Evolutionary conservation across 1,140 invertebrate species (phyloP).

Genomic region (Tyrophagus putrescentiae): DNA sequence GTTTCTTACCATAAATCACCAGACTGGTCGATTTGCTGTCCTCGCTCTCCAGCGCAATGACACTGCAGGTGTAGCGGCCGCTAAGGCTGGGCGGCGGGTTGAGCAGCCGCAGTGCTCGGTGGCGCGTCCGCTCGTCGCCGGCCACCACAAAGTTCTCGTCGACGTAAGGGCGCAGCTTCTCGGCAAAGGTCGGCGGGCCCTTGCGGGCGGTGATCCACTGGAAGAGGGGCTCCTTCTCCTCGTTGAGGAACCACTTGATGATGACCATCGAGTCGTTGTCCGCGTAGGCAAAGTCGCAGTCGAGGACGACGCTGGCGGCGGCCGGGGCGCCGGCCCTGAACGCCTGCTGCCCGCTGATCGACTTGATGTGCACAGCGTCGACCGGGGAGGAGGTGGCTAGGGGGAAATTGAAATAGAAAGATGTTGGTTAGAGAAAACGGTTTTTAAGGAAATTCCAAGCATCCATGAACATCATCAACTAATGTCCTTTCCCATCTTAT

Average conservation of each 20-base stretch:
- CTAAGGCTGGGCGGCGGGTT: slow-evolving; percentile 14
- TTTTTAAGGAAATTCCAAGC: not conserved
- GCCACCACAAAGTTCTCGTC: not conserved
- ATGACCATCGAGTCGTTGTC: not conserved
- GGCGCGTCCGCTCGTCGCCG: not conserved
- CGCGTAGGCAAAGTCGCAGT: slow-evolving; percentile 17
- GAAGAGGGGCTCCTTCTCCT: slow-evolving; percentile 9
- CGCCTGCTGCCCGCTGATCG: not conserved
- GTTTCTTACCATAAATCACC: slow-evolving; percentile 20
- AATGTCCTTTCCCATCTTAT: too few relatives aligned
- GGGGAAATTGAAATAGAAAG: not conserved
- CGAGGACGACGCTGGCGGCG: slow-evolving; percentile 7
- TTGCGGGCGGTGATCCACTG: slow-evolving; percentile 18
- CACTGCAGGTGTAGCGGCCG: slow-evolving; percentile 15
- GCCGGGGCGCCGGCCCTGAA: slow-evolving; percentile 4
- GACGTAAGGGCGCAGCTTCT: slow-evolving; percentile 5
- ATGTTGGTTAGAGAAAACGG: too few relatives aligned
- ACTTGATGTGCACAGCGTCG: slow-evolving; percentile 15
- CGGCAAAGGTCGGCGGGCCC: not conserved
- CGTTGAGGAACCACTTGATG: slow-evolving; percentile 18
- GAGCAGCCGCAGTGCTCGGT: slow-evolving; percentile 17
- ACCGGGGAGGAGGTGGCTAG: not conserved
- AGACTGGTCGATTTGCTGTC: slow-evolving; percentile 7
- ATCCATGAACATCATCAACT: too few relatives aligned
- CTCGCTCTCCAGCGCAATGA: slow-evolving; percentile 3